Conservation (phyloP, 1,140 invertebrate species). For the Drosophila eugracilis region DNA sequence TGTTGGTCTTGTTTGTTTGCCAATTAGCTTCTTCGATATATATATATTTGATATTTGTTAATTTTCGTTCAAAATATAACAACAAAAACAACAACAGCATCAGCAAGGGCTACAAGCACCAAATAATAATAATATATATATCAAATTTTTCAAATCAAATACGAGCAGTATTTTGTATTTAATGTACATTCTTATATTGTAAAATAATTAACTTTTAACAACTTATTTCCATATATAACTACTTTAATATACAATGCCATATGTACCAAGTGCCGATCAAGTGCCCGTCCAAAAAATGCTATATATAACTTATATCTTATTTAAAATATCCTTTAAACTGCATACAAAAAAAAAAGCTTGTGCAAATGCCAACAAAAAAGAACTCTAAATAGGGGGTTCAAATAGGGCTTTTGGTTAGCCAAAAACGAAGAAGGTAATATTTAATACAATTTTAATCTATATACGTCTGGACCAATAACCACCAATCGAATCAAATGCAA, state of each 20-base stretch:
- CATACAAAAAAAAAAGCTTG: constrained; percentile 45
- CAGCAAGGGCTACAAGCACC: constrained; percentile 69
- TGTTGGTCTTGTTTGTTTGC: constrained; percentile 76
- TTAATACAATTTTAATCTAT: constrained; percentile 42
- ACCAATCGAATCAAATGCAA: constrained; percentile 45
- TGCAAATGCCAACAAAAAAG: constrained; percentile 34
- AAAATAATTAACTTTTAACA: constrained; percentile 51
- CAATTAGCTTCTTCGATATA: constrained; percentile 61
- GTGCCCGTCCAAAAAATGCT: constrained; percentile 39
- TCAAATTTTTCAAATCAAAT: constrained; percentile 33
- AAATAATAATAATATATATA: constrained; percentile 49
- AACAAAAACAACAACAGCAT: constrained; percentile 81
- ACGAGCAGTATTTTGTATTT: constrained; percentile 50
- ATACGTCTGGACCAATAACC: constrained; percentile 38
- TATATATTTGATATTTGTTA: constrained; percentile 55
- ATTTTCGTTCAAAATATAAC: constrained; percentile 73
- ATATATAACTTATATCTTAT: constrained; percentile 37
- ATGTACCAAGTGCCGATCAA: constrained; percentile 35
- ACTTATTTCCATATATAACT: constrained; percentile 28
- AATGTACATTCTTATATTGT: constrained; percentile 61
- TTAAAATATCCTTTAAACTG: constrained; percentile 29
- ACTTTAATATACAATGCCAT: constrained; percentile 19
- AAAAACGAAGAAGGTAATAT: constrained; percentile 61
- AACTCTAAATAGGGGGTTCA: constrained; percentile 18
- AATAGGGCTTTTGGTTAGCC: constrained; percentile 16